Evolutionary conservation across 2,797 vertebrate genomes (phyloP).

Genomic region (Thripadectes ignobilis): DNA sequence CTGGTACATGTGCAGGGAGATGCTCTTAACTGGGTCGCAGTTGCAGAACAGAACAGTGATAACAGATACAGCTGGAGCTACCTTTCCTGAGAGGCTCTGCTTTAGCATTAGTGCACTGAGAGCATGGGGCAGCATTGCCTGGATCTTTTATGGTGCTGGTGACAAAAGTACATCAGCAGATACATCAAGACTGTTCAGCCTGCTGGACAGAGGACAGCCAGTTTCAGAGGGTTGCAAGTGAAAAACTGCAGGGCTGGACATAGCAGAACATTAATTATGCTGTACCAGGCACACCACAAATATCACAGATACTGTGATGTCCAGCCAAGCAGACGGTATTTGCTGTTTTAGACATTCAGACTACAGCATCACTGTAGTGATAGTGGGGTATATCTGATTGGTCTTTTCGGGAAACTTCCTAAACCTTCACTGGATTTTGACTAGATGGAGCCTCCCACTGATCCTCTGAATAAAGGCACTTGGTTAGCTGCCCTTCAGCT

Average conservation of each 20-base stretch:
- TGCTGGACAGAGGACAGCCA: not conserved
- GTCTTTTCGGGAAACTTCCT: not conserved
- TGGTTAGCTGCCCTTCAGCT: not conserved
- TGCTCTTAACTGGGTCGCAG: not conserved
- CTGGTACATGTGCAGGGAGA: not conserved
- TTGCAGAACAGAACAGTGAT: not conserved
- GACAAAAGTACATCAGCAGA: not conserved
- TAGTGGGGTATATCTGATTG: not conserved
- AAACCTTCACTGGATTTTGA: not conserved
- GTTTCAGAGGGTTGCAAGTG: not conserved
- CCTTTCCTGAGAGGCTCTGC: not conserved
- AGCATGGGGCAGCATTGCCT: not conserved
- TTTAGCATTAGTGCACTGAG: not conserved
- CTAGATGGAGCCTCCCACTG: not conserved
- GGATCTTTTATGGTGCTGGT: not conserved
- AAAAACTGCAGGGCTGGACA: not conserved
- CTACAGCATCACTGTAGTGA: not conserved
- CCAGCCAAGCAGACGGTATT: not conserved
- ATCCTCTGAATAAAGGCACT: not conserved
- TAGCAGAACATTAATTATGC: not conserved
- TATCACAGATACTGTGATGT: not conserved
- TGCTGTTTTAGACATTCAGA: not conserved
- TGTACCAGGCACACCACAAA: not conserved
- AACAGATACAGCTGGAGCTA: not conserved
- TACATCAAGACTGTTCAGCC: not conserved